Base-by-base conservation (phyloP, 2,113 vertebrate genomes). In the Panthera tigris region DNA sequence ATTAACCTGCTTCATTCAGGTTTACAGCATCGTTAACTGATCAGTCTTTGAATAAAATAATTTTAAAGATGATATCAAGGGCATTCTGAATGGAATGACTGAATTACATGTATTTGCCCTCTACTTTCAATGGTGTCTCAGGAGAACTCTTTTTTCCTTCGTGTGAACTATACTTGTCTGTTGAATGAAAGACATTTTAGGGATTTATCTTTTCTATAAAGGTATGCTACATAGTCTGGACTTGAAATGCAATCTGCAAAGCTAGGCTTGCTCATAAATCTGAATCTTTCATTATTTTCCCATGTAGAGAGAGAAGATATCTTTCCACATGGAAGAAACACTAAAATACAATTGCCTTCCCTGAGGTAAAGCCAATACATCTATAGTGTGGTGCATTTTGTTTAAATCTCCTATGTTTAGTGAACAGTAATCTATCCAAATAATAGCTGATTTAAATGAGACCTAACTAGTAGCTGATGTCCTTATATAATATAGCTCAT, bases 191-290 rank as follows among this genome's bases (percentile, higher is more conserved):
- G 45, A 52, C 29, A 95, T 94, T 89, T 97, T 65, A 92, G 79
- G 93, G 50, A 94, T 94, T 95, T 94, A 81, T 86, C 61, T 86
- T 94, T 91, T 95, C 79, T 79, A 16, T 94, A 96, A 89, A 97
- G 41, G 23, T 93, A 84, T 73, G 66, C 71, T 85, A 45, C 81
- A 36, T 83, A 92, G 57, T 85, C 71, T 96, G 57, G 31, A 87
- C 86, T 92, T 89, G 50, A 95, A 89, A 87, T 96, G 61, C 39
- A 92, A 21, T 95, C 93, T 96, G 25, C 68, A 78, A 89, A 89
- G 71, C 57, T 45, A 93, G 19, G 52, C 68, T 87, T 89, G n/a
- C 76, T 88, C 80, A 90, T 96, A 92, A 96, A 90, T 95, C 50
- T 97, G 52, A 92, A 82, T 82, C n/a, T 96, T 94, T 85, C 41